phyloP scores from a whole-genome alignment of 2,113 vertebrate species.

The Sapayoa aenigma region DNA sequence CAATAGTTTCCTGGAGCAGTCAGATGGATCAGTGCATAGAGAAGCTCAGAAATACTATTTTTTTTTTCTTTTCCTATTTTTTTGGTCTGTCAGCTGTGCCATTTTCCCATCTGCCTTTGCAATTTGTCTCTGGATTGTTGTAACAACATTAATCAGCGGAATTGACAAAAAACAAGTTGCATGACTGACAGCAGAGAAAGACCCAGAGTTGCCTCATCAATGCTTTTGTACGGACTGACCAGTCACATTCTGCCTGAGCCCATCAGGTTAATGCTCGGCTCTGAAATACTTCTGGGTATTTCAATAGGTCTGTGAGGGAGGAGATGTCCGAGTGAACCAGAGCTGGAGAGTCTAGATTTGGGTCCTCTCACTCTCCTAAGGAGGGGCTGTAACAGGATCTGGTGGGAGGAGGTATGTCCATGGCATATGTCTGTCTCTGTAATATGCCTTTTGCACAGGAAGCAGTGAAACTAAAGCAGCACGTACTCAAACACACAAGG shows the following conservation, averaged over 20 bases:
- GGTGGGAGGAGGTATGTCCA: neutral
- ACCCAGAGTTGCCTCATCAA: neutral
- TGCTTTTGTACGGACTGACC: neutral
- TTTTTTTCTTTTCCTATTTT: neutral
- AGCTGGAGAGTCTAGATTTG: neutral
- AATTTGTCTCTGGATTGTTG: neutral
- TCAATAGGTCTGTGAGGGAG: neutral
- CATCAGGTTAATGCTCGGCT: neutral
- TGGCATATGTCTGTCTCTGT: neutral
- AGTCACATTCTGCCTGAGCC: neutral
- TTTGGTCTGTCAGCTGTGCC: neutral
- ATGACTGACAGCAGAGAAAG: constrained; percentile 13
- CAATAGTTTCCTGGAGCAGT: neutral
- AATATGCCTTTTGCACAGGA: neutral
- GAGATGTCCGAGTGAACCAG: fast-evolving
- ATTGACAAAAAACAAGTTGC: neutral
- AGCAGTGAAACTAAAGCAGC: neutral
- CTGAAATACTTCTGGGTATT: neutral
- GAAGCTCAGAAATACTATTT: neutral
- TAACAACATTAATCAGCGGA: neutral
- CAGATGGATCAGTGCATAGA: neutral
- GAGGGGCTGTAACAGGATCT: neutral
- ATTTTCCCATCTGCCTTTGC: constrained; percentile 7
- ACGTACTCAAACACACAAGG: fast-evolving
- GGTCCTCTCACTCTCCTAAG: neutral